Percentiles rank a stretch among this genome's conserved stretches.
phyloP scores from a whole-genome alignment of 2,797 vertebrate species.

The Myotis vivesi region DNA sequence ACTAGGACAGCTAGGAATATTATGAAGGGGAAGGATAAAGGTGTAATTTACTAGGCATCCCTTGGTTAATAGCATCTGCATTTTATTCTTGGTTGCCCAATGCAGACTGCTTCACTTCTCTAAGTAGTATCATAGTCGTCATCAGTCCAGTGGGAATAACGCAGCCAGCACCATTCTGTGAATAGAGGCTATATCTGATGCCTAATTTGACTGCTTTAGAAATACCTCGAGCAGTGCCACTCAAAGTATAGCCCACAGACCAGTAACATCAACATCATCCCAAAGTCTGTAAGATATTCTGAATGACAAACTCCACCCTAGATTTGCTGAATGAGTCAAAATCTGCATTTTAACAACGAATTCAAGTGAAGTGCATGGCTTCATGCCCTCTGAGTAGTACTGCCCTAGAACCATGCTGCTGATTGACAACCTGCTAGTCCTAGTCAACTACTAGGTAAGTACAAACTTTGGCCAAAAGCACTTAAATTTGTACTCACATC shows the following conservation, averaged over 20 bases:
- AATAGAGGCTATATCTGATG: neutral
- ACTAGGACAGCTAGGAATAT: conserved; percentile 1
- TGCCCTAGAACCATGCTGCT: neutral
- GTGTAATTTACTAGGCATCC: neutral
- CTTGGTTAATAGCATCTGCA: neutral
- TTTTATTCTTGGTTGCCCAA: neutral
- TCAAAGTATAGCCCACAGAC: neutral
- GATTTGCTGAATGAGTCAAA: neutral
- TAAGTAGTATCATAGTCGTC: neutral
- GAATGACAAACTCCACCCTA: neutral
- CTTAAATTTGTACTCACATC: neutral
- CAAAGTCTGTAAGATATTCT: neutral
- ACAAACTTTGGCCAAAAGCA: neutral
- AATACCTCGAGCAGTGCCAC: neutral
- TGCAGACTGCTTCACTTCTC: neutral
- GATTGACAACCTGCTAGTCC: neutral
- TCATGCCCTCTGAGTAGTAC: neutral
- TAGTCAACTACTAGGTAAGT: neutral
- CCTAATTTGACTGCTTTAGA: neutral
- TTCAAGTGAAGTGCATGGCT: neutral
- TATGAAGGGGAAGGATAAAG: neutral
- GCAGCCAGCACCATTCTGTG: neutral
- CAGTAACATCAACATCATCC: neutral
- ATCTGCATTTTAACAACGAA: neutral
- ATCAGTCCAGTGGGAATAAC: neutral